phyloP scores from a whole-genome alignment of 2,113 vertebrate species.

The Anhinga anhinga region DNA sequence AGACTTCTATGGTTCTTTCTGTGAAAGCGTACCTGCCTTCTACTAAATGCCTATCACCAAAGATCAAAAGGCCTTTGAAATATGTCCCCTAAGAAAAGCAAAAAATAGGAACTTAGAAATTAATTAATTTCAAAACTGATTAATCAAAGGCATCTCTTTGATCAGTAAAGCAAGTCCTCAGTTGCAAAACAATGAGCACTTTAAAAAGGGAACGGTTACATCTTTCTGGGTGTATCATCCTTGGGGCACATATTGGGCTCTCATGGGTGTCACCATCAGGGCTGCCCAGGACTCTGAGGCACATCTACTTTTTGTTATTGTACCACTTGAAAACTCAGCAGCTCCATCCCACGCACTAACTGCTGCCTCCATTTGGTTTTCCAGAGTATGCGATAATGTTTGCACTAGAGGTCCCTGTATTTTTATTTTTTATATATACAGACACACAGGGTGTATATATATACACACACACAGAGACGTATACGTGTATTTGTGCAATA shows the following conservation, averaged over 20 bases:
- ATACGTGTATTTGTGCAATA: neutral
- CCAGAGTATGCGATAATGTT: fast-evolving
- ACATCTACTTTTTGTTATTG: fast-evolving
- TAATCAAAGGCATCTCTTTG: slow-evolving; percentile 25
- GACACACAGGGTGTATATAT: neutral
- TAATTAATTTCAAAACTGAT: neutral
- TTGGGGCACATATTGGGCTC: neutral
- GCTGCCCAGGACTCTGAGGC: neutral
- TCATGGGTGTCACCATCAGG: neutral
- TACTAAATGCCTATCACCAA: neutral
- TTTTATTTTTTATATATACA: neutral
- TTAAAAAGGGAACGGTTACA: neutral
- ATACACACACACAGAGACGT: neutral
- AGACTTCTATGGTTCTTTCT: neutral
- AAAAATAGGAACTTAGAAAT: neutral
- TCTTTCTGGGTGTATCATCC: neutral
- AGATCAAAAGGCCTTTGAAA: slow-evolving; percentile 53
- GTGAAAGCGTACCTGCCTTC: neutral
- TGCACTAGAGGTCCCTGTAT: neutral
- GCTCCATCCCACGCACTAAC: neutral
- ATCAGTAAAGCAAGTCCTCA: neutral
- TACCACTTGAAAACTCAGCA: neutral
- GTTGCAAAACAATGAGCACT: neutral
- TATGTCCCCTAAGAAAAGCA: neutral
- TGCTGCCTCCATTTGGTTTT: neutral